A percentile compares a stretch with the other conserved stretches of the same genome.
Evolutionary conservation across 1,140 invertebrate genomes (phyloP).

Genomic region (Augochlora pura): DNA sequence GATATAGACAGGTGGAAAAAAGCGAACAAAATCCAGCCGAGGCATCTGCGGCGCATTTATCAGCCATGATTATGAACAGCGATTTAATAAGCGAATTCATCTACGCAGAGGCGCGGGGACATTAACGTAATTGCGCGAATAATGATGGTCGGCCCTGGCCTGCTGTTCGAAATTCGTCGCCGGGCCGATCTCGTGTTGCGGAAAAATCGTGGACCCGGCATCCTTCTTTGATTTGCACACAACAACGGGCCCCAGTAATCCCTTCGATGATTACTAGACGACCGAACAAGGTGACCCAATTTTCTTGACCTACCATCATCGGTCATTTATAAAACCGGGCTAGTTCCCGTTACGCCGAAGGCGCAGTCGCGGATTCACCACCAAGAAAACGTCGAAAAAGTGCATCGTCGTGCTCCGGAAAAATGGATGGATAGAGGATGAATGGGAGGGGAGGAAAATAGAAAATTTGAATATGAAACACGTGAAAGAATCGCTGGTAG

Average conservation of each 20-base stretch:
- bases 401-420: too few relatives aligned
- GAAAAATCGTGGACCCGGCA: not conserved
- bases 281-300: conserved; percentile 27
- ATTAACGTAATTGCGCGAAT: conserved; percentile 33
- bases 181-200: too few relatives aligned
- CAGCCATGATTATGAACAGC: conserved; percentile 14
- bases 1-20: not conserved
- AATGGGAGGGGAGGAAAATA: too few relatives aligned
- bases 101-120: not conserved
- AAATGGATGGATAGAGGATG: too few relatives aligned
- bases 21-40: not conserved
- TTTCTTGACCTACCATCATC: conserved; percentile 16
- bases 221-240: not conserved
- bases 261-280: conserved; percentile 17
- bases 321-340: too few relatives aligned
- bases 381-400: too few relatives aligned
- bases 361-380: too few relatives aligned
- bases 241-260: conserved; percentile 12
- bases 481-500: too few relatives aligned
- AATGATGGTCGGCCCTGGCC: conserved; percentile 2
- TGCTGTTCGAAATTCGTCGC: not conserved
- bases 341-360: too few relatives aligned
- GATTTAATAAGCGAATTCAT: conserved; percentile 40
- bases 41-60: not conserved
- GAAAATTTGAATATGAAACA: too few relatives aligned